Conservation (phyloP, 2,888 invertebrate species). For the Ariolimax columbianus region DNA sequence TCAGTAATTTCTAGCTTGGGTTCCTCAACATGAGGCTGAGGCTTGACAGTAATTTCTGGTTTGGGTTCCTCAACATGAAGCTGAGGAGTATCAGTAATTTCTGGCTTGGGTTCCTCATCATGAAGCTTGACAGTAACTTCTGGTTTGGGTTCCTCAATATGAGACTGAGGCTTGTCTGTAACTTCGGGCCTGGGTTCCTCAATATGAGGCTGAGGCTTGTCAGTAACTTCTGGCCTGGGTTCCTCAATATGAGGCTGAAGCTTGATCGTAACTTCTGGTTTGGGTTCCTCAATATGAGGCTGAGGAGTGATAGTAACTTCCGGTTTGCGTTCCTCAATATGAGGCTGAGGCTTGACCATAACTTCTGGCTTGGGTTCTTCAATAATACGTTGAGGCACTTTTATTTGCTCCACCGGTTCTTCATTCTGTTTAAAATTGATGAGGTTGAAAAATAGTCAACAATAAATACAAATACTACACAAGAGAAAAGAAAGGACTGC, state of each 20-base stretch:
- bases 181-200: neutral
- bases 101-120: too few relatives aligned
- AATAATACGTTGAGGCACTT: constrained; percentile 15
- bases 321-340: too few relatives aligned
- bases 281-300: too few relatives aligned
- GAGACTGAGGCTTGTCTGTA: neutral
- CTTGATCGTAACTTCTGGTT: too few relatives aligned
- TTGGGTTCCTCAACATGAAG: neutral
- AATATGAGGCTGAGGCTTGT: neutral
- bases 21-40: neutral
- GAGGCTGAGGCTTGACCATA: too few relatives aligned
- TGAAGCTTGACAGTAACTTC: neutral
- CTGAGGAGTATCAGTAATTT: too few relatives aligned
- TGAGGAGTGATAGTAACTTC: too few relatives aligned
- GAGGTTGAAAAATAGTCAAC: neutral
- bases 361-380: too few relatives aligned
- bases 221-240: too few relatives aligned
- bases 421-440: constrained; percentile 16
- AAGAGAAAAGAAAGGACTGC: neutral
- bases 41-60: neutral
- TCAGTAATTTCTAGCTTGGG: neutral
- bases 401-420: neutral
- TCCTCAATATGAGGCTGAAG: too few relatives aligned
- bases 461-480: neutral
- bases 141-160: neutral